Conservation (phyloP, 2,797 vertebrate genomes). For the Australoheros facetus region DNA sequence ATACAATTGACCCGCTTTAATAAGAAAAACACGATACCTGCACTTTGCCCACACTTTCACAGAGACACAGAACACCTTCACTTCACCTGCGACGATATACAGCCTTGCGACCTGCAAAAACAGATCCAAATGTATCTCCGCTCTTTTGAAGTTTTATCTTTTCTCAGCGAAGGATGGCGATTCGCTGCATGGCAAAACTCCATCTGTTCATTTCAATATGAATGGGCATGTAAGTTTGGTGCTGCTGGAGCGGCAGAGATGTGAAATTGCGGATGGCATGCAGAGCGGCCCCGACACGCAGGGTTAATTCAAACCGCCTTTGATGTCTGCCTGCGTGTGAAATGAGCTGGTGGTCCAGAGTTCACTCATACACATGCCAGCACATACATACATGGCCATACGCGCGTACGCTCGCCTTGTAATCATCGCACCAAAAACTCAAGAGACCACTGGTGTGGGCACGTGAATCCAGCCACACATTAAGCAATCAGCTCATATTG, state of each 20-base stretch:
- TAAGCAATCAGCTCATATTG: conserved; percentile 25
- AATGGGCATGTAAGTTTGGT: conserved; percentile 76
- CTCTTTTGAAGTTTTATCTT: conserved; percentile 84
- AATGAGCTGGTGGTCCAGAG: conserved; percentile 81
- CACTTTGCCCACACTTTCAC: conserved; percentile 63
- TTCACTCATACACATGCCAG: conserved; percentile 57
- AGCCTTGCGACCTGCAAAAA: conserved; percentile 57
- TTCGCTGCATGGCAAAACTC: conserved; percentile 65
- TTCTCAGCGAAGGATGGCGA: conserved; percentile 65
- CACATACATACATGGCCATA: conserved; percentile 7
- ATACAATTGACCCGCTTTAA: conserved; percentile 69
- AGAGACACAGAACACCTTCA: conserved; percentile 57
- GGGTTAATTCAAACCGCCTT: conserved; percentile 83
- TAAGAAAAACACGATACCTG: conserved; percentile 64
- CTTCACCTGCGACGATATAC: conserved; percentile 34
- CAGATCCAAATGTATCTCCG: conserved; percentile 53
- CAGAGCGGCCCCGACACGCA: conserved; percentile 70
- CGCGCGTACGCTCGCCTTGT: neutral
- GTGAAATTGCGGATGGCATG: conserved; percentile 80
- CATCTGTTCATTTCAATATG: conserved; percentile 84
- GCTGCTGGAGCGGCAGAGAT: conserved; percentile 69
- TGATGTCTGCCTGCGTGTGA: conserved; percentile 84
- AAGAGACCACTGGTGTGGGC: conserved; percentile 24
- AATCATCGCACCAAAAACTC: conserved; percentile 16
- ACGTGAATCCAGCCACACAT: conserved; percentile 10